Evolutionary conservation across 2,888 invertebrate species (phyloP).

Genomic region (Mechanitis mazaeus): DNA sequence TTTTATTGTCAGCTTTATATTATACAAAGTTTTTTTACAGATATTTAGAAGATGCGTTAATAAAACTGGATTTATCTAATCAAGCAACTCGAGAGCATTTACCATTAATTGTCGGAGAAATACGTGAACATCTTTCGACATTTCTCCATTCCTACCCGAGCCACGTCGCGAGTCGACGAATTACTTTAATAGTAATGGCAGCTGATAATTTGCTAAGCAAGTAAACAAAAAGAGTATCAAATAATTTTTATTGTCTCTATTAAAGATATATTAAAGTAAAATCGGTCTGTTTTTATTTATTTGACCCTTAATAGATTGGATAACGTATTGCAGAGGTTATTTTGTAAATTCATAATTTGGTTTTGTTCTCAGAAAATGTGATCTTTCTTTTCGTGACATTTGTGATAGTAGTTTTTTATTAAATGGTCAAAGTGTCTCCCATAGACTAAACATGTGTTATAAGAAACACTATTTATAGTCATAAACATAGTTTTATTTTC

Average conservation of each 20-base stretch:
- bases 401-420: too few species aligned
- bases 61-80: slow-evolving; percentile 84
- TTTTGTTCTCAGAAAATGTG: too few species aligned
- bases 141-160: slow-evolving; percentile 78
- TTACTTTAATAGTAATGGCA: slow-evolving; percentile 84
- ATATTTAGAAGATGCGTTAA: slow-evolving; percentile 90
- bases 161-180: slow-evolving; percentile 78
- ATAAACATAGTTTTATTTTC: too few species aligned
- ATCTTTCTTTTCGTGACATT: too few species aligned
- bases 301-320: neutral
- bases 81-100: slow-evolving; percentile 87
- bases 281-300: slow-evolving; percentile 1
- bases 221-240: slow-evolving; percentile 22
- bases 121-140: slow-evolving; percentile 78
- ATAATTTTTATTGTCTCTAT: slow-evolving; percentile 15
- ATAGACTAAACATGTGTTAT: too few species aligned
- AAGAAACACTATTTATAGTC: too few species aligned
- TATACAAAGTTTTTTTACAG: slow-evolving; percentile 61
- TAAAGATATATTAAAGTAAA: slow-evolving; percentile 6
- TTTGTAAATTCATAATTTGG: too few species aligned
- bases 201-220: slow-evolving; percentile 52
- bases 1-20: neutral
- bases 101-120: slow-evolving; percentile 83
- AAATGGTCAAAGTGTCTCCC: too few species aligned
- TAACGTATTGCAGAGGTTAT: too few species aligned